Base-by-base conservation (phyloP, 1,140 invertebrate species). In the Tenebrio molitor region DNA sequence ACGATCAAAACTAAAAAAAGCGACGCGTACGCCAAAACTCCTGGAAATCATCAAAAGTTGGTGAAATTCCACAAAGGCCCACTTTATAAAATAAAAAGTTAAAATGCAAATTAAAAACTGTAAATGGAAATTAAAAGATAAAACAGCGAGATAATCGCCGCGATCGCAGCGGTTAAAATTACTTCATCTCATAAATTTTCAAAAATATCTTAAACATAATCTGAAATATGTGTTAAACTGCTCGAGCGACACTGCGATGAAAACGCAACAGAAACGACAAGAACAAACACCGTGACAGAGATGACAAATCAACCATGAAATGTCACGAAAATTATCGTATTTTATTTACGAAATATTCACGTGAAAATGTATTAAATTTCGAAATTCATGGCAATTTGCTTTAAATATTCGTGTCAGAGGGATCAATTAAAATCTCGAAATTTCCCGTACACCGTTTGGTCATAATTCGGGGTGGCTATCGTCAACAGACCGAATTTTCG, bases 241-340 rank as follows among this genome's bases (percentile, higher is more conserved):
- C 6, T 53, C 46, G 1, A 23, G 46, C 17, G 44, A 50, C 16
- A 21, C 21, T 10, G 46, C 46, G 46, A 21, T 53, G 46, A 53
- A 53, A 53, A 53, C 19, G 46, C 19, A 46, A 7, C 42, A 46
- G 16, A 53, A 25, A 23, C n/a, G 50, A 58, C 25, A 29, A 58
- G 21, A 58, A 21, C n/a, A 39, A 39, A 39, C 12, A 12, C 5
- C 3, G 8, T 12, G 14, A 53, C 46, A 53, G 10, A 58, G 17
- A 50, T 50, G 17, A 58, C 21, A 58, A 58, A 58, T 12, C 50
- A 29, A 15, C n/a, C 44, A 50, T 50, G 50, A 58, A 58, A 58
- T 29, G 50, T 58, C 50, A 58, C 16, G 15, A 50, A 50, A 19
- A 50, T 50, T 21, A 41, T 41, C 36, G 36, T n/a, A n/a, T 41